Evolutionary conservation across 2,888 invertebrate species (phyloP).

Genomic region (Nomada ferruginata): DNA sequence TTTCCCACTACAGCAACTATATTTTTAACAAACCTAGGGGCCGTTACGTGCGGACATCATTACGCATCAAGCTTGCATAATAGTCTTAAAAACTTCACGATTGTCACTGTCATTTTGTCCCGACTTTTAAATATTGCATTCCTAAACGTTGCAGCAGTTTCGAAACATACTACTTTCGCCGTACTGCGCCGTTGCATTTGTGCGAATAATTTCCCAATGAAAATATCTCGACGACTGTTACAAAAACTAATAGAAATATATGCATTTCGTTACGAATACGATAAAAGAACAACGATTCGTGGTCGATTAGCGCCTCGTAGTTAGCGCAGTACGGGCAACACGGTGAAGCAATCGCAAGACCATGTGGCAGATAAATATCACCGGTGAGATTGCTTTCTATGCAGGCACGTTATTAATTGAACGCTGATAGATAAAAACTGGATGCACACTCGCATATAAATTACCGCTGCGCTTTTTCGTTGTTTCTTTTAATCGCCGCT

Average conservation of each 20-base stretch:
- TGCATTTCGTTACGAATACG: neutral
- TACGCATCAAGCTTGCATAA: neutral
- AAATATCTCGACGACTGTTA: too few species aligned
- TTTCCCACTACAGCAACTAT: neutral
- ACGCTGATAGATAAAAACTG: neutral
- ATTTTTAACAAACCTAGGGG: neutral
- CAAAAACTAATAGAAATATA: neutral
- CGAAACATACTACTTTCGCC: neutral
- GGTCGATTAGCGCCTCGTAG: too few species aligned
- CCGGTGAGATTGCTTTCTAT: slow-evolving; percentile 20
- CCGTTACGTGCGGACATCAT: too few species aligned
- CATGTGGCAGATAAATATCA: slow-evolving; percentile 9
- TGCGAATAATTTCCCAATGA: too few species aligned
- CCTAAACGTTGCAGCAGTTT: neutral
- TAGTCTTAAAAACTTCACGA: neutral
- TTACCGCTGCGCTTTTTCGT: neutral
- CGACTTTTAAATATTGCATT: neutral
- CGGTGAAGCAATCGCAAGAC: slow-evolving; percentile 1
- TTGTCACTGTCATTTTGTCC: neutral
- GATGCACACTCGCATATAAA: neutral
- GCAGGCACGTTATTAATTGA: slow-evolving; percentile 13
- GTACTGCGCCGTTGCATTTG: neutral
- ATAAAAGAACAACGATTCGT: too few species aligned
- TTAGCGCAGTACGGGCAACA: neutral
- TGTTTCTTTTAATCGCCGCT: neutral